Percentiles rank a stretch among this genome's conserved stretches.
Conservation (phyloP, 1,140 invertebrate genomes). For the Hyles euphorbiae region DNA sequence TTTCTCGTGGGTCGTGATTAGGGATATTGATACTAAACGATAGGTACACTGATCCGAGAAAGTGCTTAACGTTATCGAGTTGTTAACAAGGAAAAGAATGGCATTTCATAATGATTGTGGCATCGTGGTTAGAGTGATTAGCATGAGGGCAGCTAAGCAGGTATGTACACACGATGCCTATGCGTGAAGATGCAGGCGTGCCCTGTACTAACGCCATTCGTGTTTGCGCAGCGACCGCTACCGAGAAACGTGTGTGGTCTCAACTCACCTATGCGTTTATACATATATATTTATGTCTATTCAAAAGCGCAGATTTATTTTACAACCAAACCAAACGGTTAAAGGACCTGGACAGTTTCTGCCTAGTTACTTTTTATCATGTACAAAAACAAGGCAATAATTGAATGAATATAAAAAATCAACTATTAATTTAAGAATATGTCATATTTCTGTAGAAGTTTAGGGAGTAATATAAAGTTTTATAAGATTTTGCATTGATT, state of each 20-base stretch:
- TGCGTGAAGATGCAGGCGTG: slow-evolving; percentile 33
- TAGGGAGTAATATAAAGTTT: no score
- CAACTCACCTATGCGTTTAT: slow-evolving; percentile 32
- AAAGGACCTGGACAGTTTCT: not conserved
- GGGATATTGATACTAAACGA: slow-evolving; percentile 24
- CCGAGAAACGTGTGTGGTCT: slow-evolving; percentile 58
- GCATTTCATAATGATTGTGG: slow-evolving; percentile 53
- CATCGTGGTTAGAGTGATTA: slow-evolving; percentile 64
- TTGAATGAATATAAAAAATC: no score
- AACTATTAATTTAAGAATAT: no score
- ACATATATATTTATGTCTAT: slow-evolving; percentile 13
- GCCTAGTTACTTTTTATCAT: no score
- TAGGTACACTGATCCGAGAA: slow-evolving; percentile 37
- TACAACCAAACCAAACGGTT: not conserved
- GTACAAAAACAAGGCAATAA: no score
- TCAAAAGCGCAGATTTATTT: slow-evolving; percentile 10
- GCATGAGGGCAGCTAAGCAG: slow-evolving; percentile 45
- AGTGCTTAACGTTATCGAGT: slow-evolving; percentile 47
- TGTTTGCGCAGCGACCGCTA: slow-evolving; percentile 55
- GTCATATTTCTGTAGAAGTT: no score
- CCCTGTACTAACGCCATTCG: slow-evolving; percentile 41
- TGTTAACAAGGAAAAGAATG: slow-evolving; percentile 61
- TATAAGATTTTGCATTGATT: no score
- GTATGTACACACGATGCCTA: slow-evolving; percentile 42
- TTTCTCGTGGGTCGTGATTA: slow-evolving; percentile 22